Evolutionary conservation across 2,113 vertebrate species (phyloP).

Genomic region (Promerops cafer): DNA sequence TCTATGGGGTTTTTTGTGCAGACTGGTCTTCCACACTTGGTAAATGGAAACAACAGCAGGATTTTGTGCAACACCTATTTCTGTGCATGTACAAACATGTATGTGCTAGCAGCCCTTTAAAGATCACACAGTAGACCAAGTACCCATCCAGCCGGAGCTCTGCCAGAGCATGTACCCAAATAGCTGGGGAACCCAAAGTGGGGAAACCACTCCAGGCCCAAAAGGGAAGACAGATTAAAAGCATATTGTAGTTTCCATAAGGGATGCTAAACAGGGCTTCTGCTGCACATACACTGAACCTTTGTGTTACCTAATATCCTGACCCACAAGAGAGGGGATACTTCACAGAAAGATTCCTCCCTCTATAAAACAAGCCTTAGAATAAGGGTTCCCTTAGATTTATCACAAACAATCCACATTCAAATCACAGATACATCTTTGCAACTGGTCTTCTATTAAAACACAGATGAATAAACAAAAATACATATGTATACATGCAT

Average conservation of each 20-base stretch:
- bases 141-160: not conserved
- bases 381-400: not conserved
- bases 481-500: not conserved
- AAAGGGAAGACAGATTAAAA: not conserved
- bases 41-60: not conserved
- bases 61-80: not conserved
- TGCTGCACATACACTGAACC: not conserved
- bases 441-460: not conserved
- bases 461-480: not conserved
- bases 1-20: not conserved
- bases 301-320: not conserved
- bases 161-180: not conserved
- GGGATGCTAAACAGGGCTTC: not conserved
- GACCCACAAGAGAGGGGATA: fast-evolving
- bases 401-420: not conserved
- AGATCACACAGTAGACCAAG: not conserved
- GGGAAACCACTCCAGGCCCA: not conserved
- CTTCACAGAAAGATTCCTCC: not conserved
- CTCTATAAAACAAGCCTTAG: not conserved
- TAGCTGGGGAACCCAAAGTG: not conserved
- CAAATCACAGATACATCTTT: not conserved
- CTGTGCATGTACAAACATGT: not conserved
- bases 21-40: not conserved
- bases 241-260: not conserved
- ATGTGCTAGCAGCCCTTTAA: not conserved